phyloP scores from a whole-genome alignment of 2,797 vertebrate species.

The Enteromius trimaculatus region DNA sequence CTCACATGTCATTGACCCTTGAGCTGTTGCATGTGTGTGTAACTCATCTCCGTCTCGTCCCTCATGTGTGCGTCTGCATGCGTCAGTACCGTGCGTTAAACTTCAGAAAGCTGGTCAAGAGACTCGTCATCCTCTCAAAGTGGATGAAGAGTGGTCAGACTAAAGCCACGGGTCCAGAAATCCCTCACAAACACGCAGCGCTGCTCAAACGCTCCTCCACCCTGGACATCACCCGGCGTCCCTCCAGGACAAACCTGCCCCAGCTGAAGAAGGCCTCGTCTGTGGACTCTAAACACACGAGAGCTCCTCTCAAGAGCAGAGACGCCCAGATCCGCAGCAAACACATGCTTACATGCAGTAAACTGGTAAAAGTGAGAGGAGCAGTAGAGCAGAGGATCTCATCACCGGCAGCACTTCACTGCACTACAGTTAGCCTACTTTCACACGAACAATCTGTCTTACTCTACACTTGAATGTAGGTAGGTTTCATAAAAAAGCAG shows the following conservation, averaged over 20 bases:
- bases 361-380: constrained; percentile 48
- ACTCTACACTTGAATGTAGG: not conserved
- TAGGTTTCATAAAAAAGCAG: not conserved
- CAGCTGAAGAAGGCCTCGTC: constrained; percentile 63
- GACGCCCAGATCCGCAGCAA: not conserved
- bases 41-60: not conserved
- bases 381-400: not conserved
- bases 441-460: not conserved
- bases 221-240: constrained; percentile 59
- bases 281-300: constrained; percentile 62
- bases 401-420: too few species aligned
- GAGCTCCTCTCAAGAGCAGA: constrained; percentile 49
- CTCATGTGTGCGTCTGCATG: constrained; percentile 12
- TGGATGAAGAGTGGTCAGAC: constrained; percentile 67
- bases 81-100: constrained; percentile 66
- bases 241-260: constrained; percentile 53
- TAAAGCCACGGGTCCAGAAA: constrained; percentile 63
- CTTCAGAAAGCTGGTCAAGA: constrained; percentile 71
- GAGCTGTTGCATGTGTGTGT: constrained; percentile 8
- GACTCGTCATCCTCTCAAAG: constrained; percentile 68
- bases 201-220: constrained; percentile 62
- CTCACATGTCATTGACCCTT: not conserved
- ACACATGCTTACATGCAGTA: constrained; percentile 64
- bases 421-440: too few species aligned
- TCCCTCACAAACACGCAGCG: constrained; percentile 58